Evolutionary conservation across 2,888 invertebrate species (phyloP).

Genomic region (Heliothis peltigera): DNA sequence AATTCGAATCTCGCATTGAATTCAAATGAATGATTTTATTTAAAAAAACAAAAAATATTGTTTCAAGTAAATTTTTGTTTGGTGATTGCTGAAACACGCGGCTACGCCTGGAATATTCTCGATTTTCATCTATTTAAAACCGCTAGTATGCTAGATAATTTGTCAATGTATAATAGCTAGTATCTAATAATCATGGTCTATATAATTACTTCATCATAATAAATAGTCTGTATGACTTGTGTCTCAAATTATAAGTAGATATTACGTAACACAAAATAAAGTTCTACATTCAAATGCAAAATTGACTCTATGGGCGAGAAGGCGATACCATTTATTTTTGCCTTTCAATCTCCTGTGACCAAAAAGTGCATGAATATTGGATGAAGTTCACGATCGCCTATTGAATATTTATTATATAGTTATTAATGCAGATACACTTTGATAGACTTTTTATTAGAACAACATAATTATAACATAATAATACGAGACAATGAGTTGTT

Average conservation of each 20-base stretch:
- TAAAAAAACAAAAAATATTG: too few relatives aligned
- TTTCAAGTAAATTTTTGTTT: too few relatives aligned
- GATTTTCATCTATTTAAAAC: too few relatives aligned
- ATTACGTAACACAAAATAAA: background rate
- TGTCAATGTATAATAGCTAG: too few relatives aligned
- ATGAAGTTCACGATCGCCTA: conserved; percentile 26
- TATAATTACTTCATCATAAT: too few relatives aligned
- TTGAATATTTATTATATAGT: conserved; percentile 36
- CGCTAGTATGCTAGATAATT: too few relatives aligned
- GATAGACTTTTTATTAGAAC: conserved; percentile 10
- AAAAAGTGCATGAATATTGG: conserved; percentile 50
- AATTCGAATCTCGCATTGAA: too few relatives aligned
- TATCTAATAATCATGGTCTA: too few relatives aligned
- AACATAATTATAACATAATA: conserved; percentile 6
- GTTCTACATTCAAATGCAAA: background rate
- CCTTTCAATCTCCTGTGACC: conserved; percentile 21
- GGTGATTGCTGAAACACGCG: too few relatives aligned
- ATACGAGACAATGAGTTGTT: conserved; percentile 2
- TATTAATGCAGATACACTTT: conserved; percentile 20
- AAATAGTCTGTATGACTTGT: background rate
- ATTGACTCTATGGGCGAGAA: conserved; percentile 10
- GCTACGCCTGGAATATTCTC: too few relatives aligned
- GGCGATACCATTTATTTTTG: conserved; percentile 33
- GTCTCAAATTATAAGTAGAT: background rate
- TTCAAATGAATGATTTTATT: too few relatives aligned